Evolutionary conservation across 2,888 invertebrate species (phyloP).

Genomic region (Nomada ferruginata): DNA sequence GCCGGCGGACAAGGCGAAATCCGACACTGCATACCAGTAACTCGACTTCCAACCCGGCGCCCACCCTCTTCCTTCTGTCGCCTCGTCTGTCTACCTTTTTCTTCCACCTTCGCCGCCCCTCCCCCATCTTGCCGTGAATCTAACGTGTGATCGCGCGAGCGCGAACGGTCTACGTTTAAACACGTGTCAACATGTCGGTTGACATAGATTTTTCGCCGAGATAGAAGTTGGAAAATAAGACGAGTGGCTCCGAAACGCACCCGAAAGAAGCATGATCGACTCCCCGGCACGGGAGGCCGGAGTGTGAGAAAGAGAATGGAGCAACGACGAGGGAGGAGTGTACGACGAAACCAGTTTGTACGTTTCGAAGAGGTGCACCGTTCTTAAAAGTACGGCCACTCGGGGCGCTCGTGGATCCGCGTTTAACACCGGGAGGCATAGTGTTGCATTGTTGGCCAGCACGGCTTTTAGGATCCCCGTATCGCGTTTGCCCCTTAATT

Average conservation of each 20-base stretch:
- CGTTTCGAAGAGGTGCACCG: constrained; percentile 57
- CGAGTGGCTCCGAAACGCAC: constrained; percentile 58
- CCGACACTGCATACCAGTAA: constrained; percentile 79
- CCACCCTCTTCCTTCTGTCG: constrained; percentile 50
- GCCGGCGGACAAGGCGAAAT: constrained; percentile 77
- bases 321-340: constrained; percentile 51
- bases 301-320: constrained; percentile 61
- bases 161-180: constrained; percentile 74
- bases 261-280: constrained; percentile 72
- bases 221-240: constrained; percentile 75
- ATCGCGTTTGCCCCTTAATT: constrained; percentile 64
- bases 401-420: constrained; percentile 52
- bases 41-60: constrained; percentile 68
- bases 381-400: constrained; percentile 56
- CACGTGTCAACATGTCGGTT: constrained; percentile 82
- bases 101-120: constrained; percentile 27
- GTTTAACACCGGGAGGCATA: constrained; percentile 72
- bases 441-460: constrained; percentile 61
- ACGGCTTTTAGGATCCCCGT: constrained; percentile 44
- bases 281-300: constrained; percentile 47
- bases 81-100: constrained; percentile 34
- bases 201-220: constrained; percentile 81
- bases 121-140: constrained; percentile 12
- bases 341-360: constrained; percentile 75
- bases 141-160: constrained; percentile 48